These are phyloP conservation scores for Anas bahamensis DNA, from an alignment of 2,797 vertebrate species.

Conservation along the genomic window DNA sequence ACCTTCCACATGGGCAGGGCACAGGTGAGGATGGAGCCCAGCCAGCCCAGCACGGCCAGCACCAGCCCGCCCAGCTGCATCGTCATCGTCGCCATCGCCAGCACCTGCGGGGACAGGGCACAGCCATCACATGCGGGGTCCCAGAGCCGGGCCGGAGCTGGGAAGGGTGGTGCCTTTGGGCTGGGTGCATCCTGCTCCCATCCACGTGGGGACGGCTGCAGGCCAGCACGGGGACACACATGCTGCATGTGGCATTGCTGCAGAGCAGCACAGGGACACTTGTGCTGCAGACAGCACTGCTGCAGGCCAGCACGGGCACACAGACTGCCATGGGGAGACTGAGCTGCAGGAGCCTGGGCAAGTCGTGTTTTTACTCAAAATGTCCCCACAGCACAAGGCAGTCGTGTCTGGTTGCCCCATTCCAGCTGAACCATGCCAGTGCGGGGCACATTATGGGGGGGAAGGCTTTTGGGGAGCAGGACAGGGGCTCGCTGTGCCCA, in stretches of 20 bases:
- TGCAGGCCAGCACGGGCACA: background rate
- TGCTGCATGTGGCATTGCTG: background rate
- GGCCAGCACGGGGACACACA: background rate
- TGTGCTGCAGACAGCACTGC: background rate
- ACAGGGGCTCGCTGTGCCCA: background rate
- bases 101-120: conserved; percentile 7
- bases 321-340: background rate
- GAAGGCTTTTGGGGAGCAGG: background rate
- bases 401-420: no score
- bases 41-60: conserved; percentile 81
- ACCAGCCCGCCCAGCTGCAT: conserved; percentile 85
- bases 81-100: conserved; percentile 68
- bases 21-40: conserved; percentile 87
- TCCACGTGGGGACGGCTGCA: background rate
- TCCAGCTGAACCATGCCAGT: background rate
- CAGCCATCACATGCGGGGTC: background rate
- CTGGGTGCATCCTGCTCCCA: background rate
- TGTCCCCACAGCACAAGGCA: background rate
- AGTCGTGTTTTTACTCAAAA: background rate
- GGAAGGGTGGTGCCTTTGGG: rapidly evolving
- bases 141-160: no score
- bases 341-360: rapidly evolving
- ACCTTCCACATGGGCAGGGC: conserved; percentile 91
- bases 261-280: background rate
- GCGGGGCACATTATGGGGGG: no score